phyloP scores from a whole-genome alignment of 2,888 invertebrate genomes.

The Perdita meconis region DNA sequence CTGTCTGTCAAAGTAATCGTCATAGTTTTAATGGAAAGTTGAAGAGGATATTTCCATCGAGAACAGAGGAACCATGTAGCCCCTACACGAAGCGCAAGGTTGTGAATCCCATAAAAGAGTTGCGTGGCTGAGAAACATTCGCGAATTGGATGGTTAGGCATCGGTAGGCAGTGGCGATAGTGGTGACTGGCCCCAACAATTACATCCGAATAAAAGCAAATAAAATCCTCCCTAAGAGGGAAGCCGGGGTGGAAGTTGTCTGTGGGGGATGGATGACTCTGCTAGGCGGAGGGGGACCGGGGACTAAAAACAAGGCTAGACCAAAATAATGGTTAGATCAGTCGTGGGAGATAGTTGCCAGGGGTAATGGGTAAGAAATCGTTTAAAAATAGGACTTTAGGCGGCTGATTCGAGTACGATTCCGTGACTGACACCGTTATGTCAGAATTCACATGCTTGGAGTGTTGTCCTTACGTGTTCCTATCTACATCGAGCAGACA shows the following conservation, averaged over 20 bases:
- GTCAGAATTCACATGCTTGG: constrained; percentile 69
- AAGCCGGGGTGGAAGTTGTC: constrained; percentile 43
- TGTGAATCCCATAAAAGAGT: constrained; percentile 75
- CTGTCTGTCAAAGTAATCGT: constrained; percentile 39
- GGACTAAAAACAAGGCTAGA: constrained; percentile 80
- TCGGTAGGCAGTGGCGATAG: constrained; percentile 81
- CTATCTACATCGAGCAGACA: constrained; percentile 33
- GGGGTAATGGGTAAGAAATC: constrained; percentile 80
- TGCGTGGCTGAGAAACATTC: constrained; percentile 83
- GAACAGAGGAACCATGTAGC: constrained; percentile 42
- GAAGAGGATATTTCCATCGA: constrained; percentile 58
- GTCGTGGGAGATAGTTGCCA: constrained; percentile 80
- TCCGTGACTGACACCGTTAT: constrained; percentile 81
- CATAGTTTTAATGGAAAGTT: constrained; percentile 53
- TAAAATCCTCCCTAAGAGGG: constrained; percentile 70
- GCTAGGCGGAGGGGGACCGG: constrained; percentile 20
- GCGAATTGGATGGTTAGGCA: constrained; percentile 80
- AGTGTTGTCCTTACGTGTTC: constrained; percentile 57
- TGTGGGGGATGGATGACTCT: constrained; percentile 57
- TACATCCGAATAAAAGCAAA: constrained; percentile 83
- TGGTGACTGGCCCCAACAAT: constrained; percentile 84
- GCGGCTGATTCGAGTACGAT: constrained; percentile 71
- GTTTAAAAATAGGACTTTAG: constrained; percentile 81
- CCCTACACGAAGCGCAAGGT: constrained; percentile 46
- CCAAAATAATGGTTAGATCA: constrained; percentile 82